A percentile compares a stretch with the other conserved stretches of the same genome.
phyloP scores from a whole-genome alignment of 1,140 invertebrate genomes.

The Caerostris darwini region DNA sequence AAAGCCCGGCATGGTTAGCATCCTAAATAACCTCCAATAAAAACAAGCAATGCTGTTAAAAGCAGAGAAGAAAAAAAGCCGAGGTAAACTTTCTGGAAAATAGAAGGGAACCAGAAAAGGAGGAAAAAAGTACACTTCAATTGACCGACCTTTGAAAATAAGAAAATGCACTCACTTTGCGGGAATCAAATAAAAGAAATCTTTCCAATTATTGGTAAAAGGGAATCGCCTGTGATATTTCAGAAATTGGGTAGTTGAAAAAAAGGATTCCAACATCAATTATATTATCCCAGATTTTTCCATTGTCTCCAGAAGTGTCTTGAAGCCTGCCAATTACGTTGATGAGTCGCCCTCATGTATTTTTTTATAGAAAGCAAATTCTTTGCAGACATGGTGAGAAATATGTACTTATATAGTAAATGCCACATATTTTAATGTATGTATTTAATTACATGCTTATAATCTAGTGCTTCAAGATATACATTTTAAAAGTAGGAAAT shows the following conservation, averaged over 20 bases:
- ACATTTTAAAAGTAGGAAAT: neutral
- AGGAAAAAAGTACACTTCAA: neutral
- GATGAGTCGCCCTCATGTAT: neutral
- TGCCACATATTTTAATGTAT: neutral
- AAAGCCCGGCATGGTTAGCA: neutral
- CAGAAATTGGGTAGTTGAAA: neutral
- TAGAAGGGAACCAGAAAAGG: neutral
- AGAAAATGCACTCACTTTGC: conserved; percentile 28
- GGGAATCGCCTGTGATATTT: conserved; percentile 19
- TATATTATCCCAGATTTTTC: conserved; percentile 1
- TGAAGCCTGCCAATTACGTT: conserved; percentile 29
- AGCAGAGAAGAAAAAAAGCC: neutral
- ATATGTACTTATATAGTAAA: neutral
- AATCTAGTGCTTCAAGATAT: neutral
- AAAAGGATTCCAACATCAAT: conserved; percentile 1
- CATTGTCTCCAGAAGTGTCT: conserved; percentile 7
- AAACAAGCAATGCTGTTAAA: conserved; percentile 28
- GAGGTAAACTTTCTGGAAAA: neutral
- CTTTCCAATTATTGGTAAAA: conserved; percentile 43
- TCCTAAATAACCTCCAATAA: conserved; percentile 13
- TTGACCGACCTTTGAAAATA: conserved; percentile 29
- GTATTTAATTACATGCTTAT: neutral
- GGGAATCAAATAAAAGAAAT: conserved; percentile 36
- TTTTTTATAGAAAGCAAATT: neutral
- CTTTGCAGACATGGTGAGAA: neutral